phyloP scores from a whole-genome alignment of 2,888 invertebrate genomes.

The Ectemnius lituratus region DNA sequence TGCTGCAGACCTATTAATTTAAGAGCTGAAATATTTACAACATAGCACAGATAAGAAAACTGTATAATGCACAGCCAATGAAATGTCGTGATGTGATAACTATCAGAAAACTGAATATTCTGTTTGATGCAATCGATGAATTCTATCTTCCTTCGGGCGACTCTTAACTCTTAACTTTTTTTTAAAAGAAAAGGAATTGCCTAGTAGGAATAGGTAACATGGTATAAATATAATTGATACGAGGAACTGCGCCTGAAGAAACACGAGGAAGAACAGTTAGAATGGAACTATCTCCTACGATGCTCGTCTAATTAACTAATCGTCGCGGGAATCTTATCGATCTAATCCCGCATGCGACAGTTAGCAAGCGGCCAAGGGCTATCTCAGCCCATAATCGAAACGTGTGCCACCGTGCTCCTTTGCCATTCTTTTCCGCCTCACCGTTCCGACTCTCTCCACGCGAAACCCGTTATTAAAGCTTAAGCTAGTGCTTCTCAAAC shows the following conservation, averaged over 20 bases:
- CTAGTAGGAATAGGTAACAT: background rate
- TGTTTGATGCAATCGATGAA: no score
- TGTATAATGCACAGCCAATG: no score
- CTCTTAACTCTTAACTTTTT: no score
- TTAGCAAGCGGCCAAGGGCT: slow-evolving; percentile 40
- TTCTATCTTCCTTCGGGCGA: no score
- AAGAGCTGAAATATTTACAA: no score
- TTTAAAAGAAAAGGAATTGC: background rate
- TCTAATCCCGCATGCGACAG: slow-evolving; percentile 56
- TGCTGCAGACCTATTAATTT: no score
- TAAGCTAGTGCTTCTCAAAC: slow-evolving; percentile 4
- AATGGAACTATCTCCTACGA: slow-evolving; percentile 22
- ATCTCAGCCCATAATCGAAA: slow-evolving; percentile 51
- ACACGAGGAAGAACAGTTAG: slow-evolving; percentile 42
- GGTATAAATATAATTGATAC: slow-evolving; percentile 43
- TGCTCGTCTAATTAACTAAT: slow-evolving; percentile 61
- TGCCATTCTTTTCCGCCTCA: slow-evolving; percentile 37
- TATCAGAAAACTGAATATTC: no score
- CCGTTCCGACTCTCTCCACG: background rate
- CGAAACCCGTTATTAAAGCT: slow-evolving; percentile 48
- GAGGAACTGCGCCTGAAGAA: slow-evolving; percentile 8
- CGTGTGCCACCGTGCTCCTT: slow-evolving; percentile 25
- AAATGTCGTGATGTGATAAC: no score
- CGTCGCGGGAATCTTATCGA: slow-evolving; percentile 57
- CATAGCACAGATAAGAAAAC: no score